Evolutionary conservation across 2,113 vertebrate genomes (phyloP), one percentile per base, ranked within the genome.

Genomic region (Notothenia coriiceps): DNA sequence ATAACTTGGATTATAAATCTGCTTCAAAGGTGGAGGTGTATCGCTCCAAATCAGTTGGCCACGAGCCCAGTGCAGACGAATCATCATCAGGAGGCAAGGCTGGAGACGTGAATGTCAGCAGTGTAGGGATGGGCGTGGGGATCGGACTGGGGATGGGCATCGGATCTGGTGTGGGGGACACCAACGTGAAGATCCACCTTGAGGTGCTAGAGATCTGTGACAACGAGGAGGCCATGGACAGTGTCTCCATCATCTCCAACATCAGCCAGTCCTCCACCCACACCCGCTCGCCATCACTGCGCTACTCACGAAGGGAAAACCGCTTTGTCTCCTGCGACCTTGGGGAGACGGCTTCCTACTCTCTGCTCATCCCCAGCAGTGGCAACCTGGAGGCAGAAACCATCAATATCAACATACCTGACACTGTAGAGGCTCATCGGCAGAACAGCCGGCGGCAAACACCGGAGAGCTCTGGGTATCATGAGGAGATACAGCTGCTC

Each of bases 181-280:
- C 98, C 6, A 99, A 95, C 0, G 98, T 99, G 3, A 99, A 97
- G 90, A 99, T 99, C 84, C 98, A 99, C 83, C 75, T 99, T 57
- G 98, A 99, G 73, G 98, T 99, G 13, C 94, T 99, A 75, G 98
- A 99, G 91, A 99, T 99, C 64, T 99, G 98, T 15, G 97, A 97
- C 87, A 97, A 97, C 0, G 96, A 99, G 49, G 97, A 98, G 88
- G 97, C 97, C 50, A 94, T 97, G 97, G 98, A 99, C 91, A 98
- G 97, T 0, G 98, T 99, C 84, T 99, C 98, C 4, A 99, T 99
- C 85, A 89, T 99, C 74, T 99, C 98, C 72, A 99, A 96, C 87
- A 99, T 99, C 94, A 99, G 98, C 87, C 98, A 99, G 93, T 98
- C 98, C 3, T 99, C 98, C 1, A 70, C 96, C 0, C 97, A 98